These are phyloP conservation scores for Aphis craccivora DNA, from an alignment of 1,140 invertebrate genomes.

Conservation along the genomic window DNA sequence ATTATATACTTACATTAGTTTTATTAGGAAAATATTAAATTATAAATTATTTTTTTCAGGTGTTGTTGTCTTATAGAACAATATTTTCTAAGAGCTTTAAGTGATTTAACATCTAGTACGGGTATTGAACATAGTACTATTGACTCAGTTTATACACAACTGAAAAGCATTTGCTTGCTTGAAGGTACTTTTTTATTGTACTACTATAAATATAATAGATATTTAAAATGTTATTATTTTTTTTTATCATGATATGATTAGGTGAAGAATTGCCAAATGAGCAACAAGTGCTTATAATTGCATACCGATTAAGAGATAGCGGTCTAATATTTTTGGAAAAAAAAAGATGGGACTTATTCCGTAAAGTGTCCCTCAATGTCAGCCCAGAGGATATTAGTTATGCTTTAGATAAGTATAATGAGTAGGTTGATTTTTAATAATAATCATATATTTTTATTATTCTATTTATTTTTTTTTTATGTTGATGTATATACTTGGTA, in stretches of 20 bases:
- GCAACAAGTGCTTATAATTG: conserved; percentile 56
- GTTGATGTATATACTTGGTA: conserved; percentile 12
- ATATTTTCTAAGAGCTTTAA: conserved; percentile 81
- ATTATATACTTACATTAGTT: background rate
- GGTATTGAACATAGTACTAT: conserved; percentile 79
- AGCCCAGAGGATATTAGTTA: conserved; percentile 88
- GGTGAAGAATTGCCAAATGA: conserved; percentile 27
- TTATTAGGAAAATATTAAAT: background rate
- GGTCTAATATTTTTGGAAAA: conserved; percentile 74
- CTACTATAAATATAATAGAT: background rate
- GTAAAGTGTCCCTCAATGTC: conserved; percentile 84
- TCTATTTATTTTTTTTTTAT: conserved; percentile 36
- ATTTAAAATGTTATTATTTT: background rate
- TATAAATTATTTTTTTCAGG: conserved; percentile 62
- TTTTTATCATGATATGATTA: conserved; percentile 5
- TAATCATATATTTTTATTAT: background rate
- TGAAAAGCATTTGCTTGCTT: conserved; percentile 73
- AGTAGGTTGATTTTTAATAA: background rate
- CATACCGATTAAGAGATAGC: conserved; percentile 67
- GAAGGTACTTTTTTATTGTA: conserved; percentile 69
- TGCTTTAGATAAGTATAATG: conserved; percentile 67
- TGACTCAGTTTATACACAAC: conserved; percentile 72
- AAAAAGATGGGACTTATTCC: conserved; percentile 70
- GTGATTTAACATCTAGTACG: conserved; percentile 78
- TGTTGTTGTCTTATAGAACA: conserved; percentile 80